A percentile compares a stretch with the other conserved stretches of the same genome.
phyloP scores from a whole-genome alignment of 2,113 vertebrate species.

The Ia io region DNA sequence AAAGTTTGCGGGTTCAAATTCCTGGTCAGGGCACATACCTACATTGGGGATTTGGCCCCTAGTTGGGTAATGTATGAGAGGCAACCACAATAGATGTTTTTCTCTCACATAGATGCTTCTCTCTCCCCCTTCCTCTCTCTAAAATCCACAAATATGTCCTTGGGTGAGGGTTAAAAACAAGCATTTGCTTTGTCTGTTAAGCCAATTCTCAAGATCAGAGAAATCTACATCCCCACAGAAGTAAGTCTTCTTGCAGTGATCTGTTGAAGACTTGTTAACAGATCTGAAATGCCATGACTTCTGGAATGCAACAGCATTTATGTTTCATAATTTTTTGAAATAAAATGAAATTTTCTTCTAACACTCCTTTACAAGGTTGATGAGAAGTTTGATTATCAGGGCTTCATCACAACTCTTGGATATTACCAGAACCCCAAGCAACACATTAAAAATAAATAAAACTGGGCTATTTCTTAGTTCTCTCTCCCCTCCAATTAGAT shows the following conservation, averaged over 20 bases:
- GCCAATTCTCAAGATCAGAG: neutral
- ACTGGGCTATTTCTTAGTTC: neutral
- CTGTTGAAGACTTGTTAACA: neutral
- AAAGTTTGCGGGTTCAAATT: neutral
- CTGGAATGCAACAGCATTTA: neutral
- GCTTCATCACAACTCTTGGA: neutral
- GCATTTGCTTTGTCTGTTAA: neutral
- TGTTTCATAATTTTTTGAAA: conserved; percentile 14
- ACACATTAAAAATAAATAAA: conserved; percentile 19
- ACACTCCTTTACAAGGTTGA: neutral
- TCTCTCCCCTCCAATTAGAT: neutral
- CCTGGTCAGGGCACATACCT: neutral
- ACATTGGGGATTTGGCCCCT: neutral
- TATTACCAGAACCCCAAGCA: neutral
- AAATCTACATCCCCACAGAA: neutral
- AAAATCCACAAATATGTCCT: neutral
- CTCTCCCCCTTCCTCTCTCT: neutral
- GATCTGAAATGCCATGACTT: neutral
- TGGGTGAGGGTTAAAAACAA: neutral
- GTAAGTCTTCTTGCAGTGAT: neutral
- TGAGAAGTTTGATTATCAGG: neutral
- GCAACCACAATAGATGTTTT: neutral
- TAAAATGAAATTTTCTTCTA: neutral
- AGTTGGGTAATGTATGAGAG: neutral
- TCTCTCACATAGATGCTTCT: neutral